These are phyloP conservation scores for Lycodopsis pacificus DNA, from an alignment of 2,797 vertebrate genomes.

Conservation along the genomic window DNA sequence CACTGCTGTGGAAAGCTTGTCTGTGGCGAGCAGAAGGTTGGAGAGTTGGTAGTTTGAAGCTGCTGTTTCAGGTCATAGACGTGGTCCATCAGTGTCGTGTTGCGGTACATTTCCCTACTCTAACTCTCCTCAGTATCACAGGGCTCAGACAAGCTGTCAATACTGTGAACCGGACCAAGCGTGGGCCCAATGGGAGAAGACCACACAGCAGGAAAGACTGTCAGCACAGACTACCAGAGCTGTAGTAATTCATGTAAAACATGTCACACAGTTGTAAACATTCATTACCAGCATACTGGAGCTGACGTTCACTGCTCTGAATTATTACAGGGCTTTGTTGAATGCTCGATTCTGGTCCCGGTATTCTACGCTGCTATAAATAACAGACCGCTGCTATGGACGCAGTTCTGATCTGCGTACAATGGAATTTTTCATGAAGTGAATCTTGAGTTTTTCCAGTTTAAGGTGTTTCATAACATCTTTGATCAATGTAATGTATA, in stretches of 20 bases:
- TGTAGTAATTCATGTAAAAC: neutral
- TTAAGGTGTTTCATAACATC: neutral
- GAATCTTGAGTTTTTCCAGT: too few species aligned
- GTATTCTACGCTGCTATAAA: neutral
- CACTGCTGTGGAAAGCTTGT: neutral
- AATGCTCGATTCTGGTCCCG: neutral
- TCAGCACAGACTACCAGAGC: neutral
- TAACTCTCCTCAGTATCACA: neutral
- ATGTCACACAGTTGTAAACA: slow-evolving; percentile 53
- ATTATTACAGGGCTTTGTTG: neutral
- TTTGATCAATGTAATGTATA: neutral
- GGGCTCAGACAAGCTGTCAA: neutral
- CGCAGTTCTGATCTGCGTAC: neutral
- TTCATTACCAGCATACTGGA: neutral
- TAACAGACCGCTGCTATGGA: neutral
- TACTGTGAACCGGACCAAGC: slow-evolving; percentile 12
- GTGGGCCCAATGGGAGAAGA: slow-evolving; percentile 24
- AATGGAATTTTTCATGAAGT: too few species aligned
- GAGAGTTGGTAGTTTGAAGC: neutral
- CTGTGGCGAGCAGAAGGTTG: neutral
- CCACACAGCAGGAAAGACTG: slow-evolving; percentile 54
- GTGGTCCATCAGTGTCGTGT: neutral
- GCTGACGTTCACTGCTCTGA: neutral
- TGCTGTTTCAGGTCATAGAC: neutral
- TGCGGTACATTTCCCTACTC: neutral